A percentile compares a stretch with the other conserved stretches of the same genome.
Evolutionary conservation across 2,113 vertebrate genomes (phyloP).

Genomic region (Archilochus colubris): DNA sequence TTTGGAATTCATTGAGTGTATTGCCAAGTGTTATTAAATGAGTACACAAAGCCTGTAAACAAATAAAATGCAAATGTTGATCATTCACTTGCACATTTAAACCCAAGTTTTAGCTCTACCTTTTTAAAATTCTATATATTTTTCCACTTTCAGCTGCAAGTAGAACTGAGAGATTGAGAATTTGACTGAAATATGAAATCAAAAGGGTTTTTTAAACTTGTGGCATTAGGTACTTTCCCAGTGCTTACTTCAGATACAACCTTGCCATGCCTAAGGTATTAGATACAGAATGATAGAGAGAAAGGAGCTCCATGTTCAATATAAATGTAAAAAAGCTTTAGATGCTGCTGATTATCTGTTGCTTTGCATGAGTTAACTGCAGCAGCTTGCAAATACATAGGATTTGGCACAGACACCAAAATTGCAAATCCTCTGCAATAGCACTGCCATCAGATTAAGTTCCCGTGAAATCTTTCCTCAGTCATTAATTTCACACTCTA

Average conservation of each 20-base stretch:
- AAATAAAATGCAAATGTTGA: not conserved
- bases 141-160: not conserved
- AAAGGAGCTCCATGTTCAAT: not conserved
- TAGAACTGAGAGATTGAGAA: not conserved
- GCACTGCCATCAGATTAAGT: not conserved
- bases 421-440: conserved; percentile 10
- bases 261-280: not conserved
- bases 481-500: conserved; percentile 54
- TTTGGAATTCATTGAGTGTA: not conserved
- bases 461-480: conserved; percentile 66
- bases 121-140: not conserved
- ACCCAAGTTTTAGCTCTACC: not conserved
- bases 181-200: not conserved
- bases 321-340: conserved; percentile 49
- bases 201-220: not conserved
- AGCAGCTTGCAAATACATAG: conserved; percentile 50
- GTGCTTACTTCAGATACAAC: not conserved
- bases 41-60: not conserved
- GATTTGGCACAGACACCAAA: conserved; percentile 53
- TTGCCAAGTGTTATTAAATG: not conserved
- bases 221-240: not conserved
- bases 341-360: conserved; percentile 24
- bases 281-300: not conserved
- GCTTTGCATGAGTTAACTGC: conserved; percentile 35
- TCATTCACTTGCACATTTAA: not conserved